Percentiles rank a stretch among this genome's conserved stretches.
These are phyloP conservation scores for Xestobium rufovillosum DNA, from an alignment of 2,888 invertebrate species.

Conservation along the genomic window DNA sequence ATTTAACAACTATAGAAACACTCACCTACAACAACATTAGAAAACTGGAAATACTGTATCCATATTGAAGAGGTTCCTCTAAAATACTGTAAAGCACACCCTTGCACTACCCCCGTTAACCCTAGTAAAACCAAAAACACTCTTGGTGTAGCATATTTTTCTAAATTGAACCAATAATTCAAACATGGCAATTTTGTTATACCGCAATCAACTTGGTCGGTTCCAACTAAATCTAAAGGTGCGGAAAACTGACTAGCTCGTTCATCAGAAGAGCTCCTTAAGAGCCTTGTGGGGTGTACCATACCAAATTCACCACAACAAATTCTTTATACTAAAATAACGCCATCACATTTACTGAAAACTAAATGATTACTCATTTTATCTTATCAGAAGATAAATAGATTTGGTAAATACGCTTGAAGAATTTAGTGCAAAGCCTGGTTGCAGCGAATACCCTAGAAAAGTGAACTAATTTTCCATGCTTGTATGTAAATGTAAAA, in stretches of 20 bases:
- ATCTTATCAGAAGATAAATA: constrained; percentile 10
- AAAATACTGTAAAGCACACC: constrained; percentile 45
- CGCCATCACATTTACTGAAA: too few species aligned
- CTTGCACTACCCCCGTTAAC: constrained; percentile 42
- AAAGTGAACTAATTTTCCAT: too few species aligned
- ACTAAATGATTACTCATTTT: background rate
- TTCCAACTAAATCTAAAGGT: constrained; percentile 26
- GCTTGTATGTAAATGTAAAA: constrained; percentile 6
- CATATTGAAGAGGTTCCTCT: constrained; percentile 47
- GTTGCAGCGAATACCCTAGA: constrained; percentile 9
- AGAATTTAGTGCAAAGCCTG: constrained; percentile 3
- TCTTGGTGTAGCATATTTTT: constrained; percentile 43
- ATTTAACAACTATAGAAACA: constrained; percentile 14
- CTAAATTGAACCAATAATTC: constrained; percentile 37
- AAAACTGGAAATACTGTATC: constrained; percentile 42
- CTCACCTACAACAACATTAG: constrained; percentile 44
- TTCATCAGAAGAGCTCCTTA: constrained; percentile 33
- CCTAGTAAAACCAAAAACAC: constrained; percentile 43
- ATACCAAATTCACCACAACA: constrained; percentile 21
- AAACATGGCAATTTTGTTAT: constrained; percentile 42
- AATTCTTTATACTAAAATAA: constrained; percentile 7
- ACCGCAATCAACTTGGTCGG: constrained; percentile 44
- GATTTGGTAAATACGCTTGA: constrained; percentile 6
- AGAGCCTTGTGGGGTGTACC: constrained; percentile 35
- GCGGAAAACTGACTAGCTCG: constrained; percentile 30